These are phyloP conservation scores for Panagrolaimus sp. DNA, from an alignment of 1,140 invertebrate genomes.

Conservation along the genomic window DNA sequence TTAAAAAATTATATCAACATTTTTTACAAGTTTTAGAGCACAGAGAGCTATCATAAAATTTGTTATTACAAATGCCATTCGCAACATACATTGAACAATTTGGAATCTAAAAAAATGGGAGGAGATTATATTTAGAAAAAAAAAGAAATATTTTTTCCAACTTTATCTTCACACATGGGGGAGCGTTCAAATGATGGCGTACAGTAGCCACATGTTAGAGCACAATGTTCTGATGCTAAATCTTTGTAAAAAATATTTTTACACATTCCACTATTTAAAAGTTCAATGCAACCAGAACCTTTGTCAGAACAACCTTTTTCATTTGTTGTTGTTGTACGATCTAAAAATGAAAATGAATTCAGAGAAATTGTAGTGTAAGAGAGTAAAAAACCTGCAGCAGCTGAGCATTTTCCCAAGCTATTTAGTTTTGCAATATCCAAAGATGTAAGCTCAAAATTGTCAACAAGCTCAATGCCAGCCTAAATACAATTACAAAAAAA, in stretches of 20 bases:
- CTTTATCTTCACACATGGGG: neutral
- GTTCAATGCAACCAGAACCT: neutral
- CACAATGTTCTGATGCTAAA: neutral
- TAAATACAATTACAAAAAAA: neutral
- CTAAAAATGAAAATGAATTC: slow-evolving; percentile 13
- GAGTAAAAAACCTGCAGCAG: neutral
- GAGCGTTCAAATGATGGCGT: neutral
- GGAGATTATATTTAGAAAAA: neutral
- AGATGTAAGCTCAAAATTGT: slow-evolving; percentile 30
- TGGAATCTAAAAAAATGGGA: neutral
- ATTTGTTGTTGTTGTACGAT: slow-evolving; percentile 6
- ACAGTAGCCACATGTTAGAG: slow-evolving; percentile 2
- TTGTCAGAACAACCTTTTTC: slow-evolving; percentile 15
- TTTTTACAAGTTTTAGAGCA: slow-evolving; percentile 1
- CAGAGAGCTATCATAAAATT: neutral
- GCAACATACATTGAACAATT: neutral
- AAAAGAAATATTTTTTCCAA: neutral
- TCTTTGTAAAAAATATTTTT: neutral
- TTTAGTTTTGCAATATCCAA: slow-evolving; percentile 34
- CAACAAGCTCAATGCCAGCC: slow-evolving; percentile 16
- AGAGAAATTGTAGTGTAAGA: neutral
- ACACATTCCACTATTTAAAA: neutral
- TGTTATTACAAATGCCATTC: slow-evolving; percentile 6
- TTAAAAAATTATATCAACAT: neutral
- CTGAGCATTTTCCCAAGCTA: slow-evolving; percentile 27